Percentiles rank a stretch among this genome's conserved stretches.
Evolutionary conservation across 2,113 vertebrate genomes (phyloP).

Genomic region (Hyperoodon ampullatus): DNA sequence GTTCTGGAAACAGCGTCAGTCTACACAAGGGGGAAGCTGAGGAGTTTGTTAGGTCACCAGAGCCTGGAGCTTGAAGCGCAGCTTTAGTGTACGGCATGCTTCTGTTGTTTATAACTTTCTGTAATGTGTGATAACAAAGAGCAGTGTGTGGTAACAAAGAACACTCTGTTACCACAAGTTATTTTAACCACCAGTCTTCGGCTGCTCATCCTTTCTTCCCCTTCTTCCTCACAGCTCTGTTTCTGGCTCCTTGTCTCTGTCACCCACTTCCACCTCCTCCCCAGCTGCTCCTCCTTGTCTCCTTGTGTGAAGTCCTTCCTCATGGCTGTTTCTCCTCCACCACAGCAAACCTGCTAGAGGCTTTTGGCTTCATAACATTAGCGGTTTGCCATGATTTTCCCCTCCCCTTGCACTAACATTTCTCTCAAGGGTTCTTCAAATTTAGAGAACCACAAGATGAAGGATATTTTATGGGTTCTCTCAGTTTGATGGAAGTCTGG

Average conservation of each 20-base stretch:
- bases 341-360: slow-evolving; percentile 4
- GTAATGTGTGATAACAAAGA: slow-evolving; percentile 83
- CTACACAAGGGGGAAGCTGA: slow-evolving; percentile 18
- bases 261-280: slow-evolving; percentile 80
- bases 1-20: slow-evolving; percentile 39
- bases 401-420: background rate
- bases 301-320: slow-evolving; percentile 65
- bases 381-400: background rate
- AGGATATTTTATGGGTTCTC: background rate
- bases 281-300: slow-evolving; percentile 75
- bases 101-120: slow-evolving; percentile 81
- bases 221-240: slow-evolving; percentile 75
- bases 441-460: background rate
- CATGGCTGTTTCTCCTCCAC: slow-evolving; percentile 17
- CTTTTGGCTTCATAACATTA: background rate
- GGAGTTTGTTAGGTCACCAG: slow-evolving; percentile 72
- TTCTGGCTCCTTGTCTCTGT: slow-evolving; percentile 71
- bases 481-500: background rate
- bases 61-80: slow-evolving; percentile 57
- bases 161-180: slow-evolving; percentile 81
- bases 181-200: slow-evolving; percentile 79
- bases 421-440: background rate
- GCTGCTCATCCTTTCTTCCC: slow-evolving; percentile 79
- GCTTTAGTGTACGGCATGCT: slow-evolving; percentile 65
- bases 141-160: slow-evolving; percentile 82